phyloP scores from a whole-genome alignment of 92 coral and sea anemone genomes.

The Epizoanthus rinbou region DNA sequence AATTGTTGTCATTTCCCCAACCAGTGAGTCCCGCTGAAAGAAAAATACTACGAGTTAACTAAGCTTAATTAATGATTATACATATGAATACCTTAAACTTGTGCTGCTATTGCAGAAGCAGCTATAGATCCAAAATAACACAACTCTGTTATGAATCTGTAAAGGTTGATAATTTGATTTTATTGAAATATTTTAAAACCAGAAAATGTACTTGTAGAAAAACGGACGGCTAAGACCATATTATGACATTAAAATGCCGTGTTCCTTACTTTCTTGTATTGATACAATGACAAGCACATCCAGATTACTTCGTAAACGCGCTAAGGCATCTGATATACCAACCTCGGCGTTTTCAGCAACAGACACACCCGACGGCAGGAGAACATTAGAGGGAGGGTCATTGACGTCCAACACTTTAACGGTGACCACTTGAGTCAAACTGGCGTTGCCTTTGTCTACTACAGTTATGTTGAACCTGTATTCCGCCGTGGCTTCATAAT shows the following conservation, averaged over 20 bases:
- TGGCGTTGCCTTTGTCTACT: conserved; percentile 65
- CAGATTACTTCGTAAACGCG: neutral
- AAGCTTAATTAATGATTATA: no score
- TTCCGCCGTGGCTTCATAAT: conserved; percentile 47
- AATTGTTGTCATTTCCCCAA: conserved; percentile 61
- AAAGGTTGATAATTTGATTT: no score
- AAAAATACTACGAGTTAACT: neutral
- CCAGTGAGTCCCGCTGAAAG: conserved; percentile 51
- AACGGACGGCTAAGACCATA: no score
- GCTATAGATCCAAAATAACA: no score
- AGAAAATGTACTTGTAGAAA: no score
- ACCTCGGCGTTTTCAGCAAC: conserved; percentile 67
- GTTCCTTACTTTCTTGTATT: neutral
- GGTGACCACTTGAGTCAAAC: conserved; percentile 53
- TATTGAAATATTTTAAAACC: no score
- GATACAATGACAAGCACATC: no score
- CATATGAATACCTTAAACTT: no score
- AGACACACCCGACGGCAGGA: conserved; percentile 55
- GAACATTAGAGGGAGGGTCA: conserved; percentile 58
- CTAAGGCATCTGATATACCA: neutral
- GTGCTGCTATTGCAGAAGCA: no score
- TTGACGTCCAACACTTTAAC: conserved; percentile 65
- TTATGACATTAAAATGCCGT: neutral
- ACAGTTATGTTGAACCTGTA: conserved; percentile 59
- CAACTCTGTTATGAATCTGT: no score